These are phyloP conservation scores for Aethina tumida DNA, from an alignment of 1,140 invertebrate genomes.

Conservation along the genomic window DNA sequence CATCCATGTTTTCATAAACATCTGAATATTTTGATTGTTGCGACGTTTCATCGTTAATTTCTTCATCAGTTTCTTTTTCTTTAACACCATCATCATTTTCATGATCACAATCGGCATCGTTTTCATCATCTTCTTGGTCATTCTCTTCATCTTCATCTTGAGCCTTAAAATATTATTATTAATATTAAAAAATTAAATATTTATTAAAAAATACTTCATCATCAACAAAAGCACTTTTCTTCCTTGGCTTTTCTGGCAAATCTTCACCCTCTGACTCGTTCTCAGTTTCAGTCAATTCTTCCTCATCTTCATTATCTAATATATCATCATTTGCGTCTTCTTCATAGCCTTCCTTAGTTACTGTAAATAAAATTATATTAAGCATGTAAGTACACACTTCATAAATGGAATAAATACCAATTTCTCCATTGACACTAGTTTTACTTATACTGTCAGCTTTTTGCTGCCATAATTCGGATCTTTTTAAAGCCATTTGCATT, in stretches of 20 bases:
- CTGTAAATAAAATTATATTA: neutral
- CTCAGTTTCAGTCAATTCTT: slow-evolving; percentile 27
- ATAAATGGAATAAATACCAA: neutral
- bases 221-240: slow-evolving; percentile 27
- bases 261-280: slow-evolving; percentile 27
- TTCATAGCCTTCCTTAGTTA: slow-evolving; percentile 17
- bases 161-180: slow-evolving; percentile 13
- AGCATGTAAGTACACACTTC: slow-evolving; percentile 20
- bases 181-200: slow-evolving; percentile 1
- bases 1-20: slow-evolving; percentile 20
- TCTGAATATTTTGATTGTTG: slow-evolving; percentile 15
- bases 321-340: slow-evolving; percentile 26
- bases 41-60: slow-evolving; percentile 11
- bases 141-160: slow-evolving; percentile 29
- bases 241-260: slow-evolving; percentile 16
- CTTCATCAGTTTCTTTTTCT: slow-evolving; percentile 27
- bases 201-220: slow-evolving; percentile 20
- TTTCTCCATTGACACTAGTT: slow-evolving; percentile 18
- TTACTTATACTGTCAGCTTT: slow-evolving; percentile 34
- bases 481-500: slow-evolving; percentile 48
- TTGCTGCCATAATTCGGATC: slow-evolving; percentile 53
- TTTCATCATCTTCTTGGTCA: slow-evolving; percentile 33
- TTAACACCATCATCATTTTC: slow-evolving; percentile 26
- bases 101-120: slow-evolving; percentile 35
- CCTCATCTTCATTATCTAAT: slow-evolving; percentile 37